Base-by-base conservation (phyloP, 2,888 invertebrate genomes). In the Zelleria hepariella region DNA sequence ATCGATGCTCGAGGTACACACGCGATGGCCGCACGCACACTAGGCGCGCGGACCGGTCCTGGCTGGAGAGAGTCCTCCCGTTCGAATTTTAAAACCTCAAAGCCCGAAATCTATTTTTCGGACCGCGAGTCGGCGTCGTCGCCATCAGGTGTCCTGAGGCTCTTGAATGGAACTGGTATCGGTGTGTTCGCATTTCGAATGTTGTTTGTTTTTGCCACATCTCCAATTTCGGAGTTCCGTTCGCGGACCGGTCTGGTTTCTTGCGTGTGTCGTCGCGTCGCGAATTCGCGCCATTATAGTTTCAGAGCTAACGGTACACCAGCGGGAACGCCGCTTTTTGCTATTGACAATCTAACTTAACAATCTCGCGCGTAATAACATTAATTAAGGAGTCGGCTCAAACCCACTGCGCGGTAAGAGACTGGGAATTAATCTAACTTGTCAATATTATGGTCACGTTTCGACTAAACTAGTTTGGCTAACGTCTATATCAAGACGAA, bases 381-480 rank as follows among this genome's bases (percentile, higher is more conserved):
- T 80, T 83, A 82, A 85, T 86, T 83, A 83, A 77, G 66, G 63
- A 70, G 72, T 75, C 77, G 78, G 78, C 80, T 80, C 75, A 80
- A 78, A 78, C 78, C 71, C 73, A 66, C 67, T 67, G 63, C 68
- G 72, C 52, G 23, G 51, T 74, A 73, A 74, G 73, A 72, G 67
- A 66, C 72, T 68, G 71, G 69, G 77, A 78, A 81, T 82, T 77
- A 79, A 81, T 81, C 76, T 74, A 75, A 74, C 77, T 78, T 80
- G 80, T 81, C 83, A 80, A 82, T 82, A 78, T 80, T 82, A 80
- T 79, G 78, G 80, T 78, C 81, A 78, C 78, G 78, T 79, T 81
- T 75, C 71, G 71, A 72, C 68, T 67, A 75, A 84, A 84, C 82
- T 78, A 76, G 82, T 85, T 83, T 77, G 69, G 72, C 74, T 80